phyloP scores from a whole-genome alignment of 1,140 invertebrate genomes.

The Pemphigus obesinymphae region DNA sequence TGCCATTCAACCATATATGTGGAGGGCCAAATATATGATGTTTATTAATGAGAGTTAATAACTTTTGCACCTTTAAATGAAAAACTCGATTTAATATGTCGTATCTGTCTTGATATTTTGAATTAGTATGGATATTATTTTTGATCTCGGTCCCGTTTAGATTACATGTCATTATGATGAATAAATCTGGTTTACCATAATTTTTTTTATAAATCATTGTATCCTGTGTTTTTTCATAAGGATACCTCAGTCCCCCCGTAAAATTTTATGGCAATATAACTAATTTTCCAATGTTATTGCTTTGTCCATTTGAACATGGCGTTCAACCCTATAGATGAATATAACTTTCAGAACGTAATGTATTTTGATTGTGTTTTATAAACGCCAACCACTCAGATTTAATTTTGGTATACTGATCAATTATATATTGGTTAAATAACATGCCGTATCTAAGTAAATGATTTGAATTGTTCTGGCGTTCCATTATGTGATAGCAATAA shows the following conservation, averaged over 20 bases:
- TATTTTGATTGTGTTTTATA: background rate
- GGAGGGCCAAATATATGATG: background rate
- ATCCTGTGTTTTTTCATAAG: constrained; percentile 51
- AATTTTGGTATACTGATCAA: background rate
- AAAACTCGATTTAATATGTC: constrained; percentile 13
- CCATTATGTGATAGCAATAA: background rate
- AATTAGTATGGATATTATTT: background rate
- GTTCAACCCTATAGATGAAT: background rate
- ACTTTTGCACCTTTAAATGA: constrained; percentile 1
- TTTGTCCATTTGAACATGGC: background rate
- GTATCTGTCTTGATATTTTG: background rate
- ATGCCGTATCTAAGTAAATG: background rate
- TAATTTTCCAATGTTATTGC: constrained; percentile 43
- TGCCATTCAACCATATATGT: constrained; percentile 24
- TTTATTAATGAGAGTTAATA: background rate
- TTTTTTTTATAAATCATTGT: constrained; percentile 51
- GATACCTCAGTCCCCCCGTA: background rate
- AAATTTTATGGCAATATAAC: constrained; percentile 29
- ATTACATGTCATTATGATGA: constrained; percentile 45
- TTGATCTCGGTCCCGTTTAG: constrained; percentile 45
- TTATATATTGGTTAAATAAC: constrained; percentile 4
- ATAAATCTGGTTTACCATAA: constrained; percentile 49
- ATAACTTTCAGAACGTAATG: background rate
- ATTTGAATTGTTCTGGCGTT: background rate
- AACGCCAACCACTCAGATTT: background rate